Base-by-base conservation (phyloP, 2,797 vertebrate genomes). In the Sphenopsis melanotis region DNA sequence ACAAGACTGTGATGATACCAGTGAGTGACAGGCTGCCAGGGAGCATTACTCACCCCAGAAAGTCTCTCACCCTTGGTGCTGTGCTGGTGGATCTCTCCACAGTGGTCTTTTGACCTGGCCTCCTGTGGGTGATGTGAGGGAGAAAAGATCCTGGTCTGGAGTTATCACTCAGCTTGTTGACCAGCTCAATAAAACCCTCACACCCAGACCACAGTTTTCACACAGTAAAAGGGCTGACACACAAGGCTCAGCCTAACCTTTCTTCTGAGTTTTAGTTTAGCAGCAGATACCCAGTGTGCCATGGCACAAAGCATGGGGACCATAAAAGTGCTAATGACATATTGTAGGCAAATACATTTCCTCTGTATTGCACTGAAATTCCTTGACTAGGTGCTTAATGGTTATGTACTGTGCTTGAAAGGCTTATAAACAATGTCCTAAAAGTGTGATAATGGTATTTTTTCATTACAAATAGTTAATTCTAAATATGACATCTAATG, bases 401-500 rank as follows among this genome's bases (percentile, higher is more conserved):
- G n/a, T n/a, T 59, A 22, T 23, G 29, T 41, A 27, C 50, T 50
- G 30, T 47, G 27, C 60, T 93, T 90, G 77, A 47, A 29, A 55
- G 42, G 46, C 30, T 84, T 86, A 36, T 76, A 82, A 92, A 52
- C 23, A 77, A 36, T 41, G 26, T 41, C 39, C 37, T 80, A 16
- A 30, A 77, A 47, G 29, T 26, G 23, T 55, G 60, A 44, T 64
- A 74, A 77, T 15, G 42, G 2, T 42, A 8, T 68, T 70, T 86
- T 78, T 68, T 74, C 12, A 27, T n/a, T 52, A 24, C 18, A 63
- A 89, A 39, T 70, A 59, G 23, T 77, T 91, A 74, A 85, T 92
- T 82, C 26, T 65, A 91, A 79, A 61, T 83, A 71, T 79, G 82
- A 56, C 36, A 90, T 84, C 49, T 84, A 88, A 90, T 71, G 42